phyloP scores from a whole-genome alignment of 2,113 vertebrate species.

The Haliaeetus leucogaster region DNA sequence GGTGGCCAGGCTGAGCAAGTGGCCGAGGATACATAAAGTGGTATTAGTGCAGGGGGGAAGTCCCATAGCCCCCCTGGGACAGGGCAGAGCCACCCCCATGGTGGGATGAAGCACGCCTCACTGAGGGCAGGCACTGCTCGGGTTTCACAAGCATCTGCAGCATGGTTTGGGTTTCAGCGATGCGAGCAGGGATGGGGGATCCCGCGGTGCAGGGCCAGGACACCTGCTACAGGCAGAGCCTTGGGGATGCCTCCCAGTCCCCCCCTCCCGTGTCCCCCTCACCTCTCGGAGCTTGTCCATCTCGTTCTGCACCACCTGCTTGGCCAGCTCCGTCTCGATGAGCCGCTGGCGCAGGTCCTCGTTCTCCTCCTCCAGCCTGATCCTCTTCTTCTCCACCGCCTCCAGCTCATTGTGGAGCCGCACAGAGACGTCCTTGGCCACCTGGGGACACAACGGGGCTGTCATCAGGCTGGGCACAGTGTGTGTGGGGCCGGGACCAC shows the following conservation, averaged over 20 bases:
- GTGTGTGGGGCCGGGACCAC: rapidly evolving
- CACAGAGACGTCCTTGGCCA: slow-evolving; percentile 96
- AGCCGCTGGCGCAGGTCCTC: slow-evolving; percentile 90
- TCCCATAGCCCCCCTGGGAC: rapidly evolving
- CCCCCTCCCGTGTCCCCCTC: background rate
- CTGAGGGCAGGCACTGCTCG: background rate
- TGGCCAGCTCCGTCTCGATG: slow-evolving; percentile 92
- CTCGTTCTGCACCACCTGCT: slow-evolving; percentile 95
- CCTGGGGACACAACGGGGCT: slow-evolving; percentile 68
- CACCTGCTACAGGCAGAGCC: background rate
- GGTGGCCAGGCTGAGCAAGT: background rate
- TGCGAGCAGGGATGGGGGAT: background rate
- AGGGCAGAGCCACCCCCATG: background rate
- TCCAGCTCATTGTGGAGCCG: slow-evolving; percentile 95
- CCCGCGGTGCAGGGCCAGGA: background rate
- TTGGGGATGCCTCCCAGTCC: rapidly evolving
- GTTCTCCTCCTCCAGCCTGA: slow-evolving; percentile 89
- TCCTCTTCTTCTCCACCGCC: slow-evolving; percentile 90
- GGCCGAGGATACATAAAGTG: background rate
- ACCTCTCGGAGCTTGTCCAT: slow-evolving; percentile 93
- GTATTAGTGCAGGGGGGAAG: background rate
- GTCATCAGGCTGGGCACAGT: background rate
- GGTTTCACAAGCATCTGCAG: slow-evolving; percentile 30
- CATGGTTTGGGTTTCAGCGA: background rate
- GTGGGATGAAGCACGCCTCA: background rate